phyloP scores from a whole-genome alignment of 2,113 vertebrate species.

The Pyrgilauda ruficollis region DNA sequence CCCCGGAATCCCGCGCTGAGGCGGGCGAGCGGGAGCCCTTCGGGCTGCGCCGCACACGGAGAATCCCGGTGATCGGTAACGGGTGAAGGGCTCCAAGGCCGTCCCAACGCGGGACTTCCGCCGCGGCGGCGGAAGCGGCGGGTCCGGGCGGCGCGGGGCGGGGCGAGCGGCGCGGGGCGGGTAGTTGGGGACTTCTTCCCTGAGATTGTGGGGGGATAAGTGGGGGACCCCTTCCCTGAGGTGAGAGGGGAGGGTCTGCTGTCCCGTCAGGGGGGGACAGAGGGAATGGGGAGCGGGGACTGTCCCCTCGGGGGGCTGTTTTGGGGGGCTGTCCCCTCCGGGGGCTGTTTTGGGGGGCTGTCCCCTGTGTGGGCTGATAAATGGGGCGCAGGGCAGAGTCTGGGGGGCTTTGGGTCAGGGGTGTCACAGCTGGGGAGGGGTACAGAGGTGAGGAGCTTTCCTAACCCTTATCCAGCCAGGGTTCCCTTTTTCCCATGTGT shows the following conservation, averaged over 20 bases:
- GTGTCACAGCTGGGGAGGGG: background rate
- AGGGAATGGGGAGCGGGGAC: background rate
- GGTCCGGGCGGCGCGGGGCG: background rate
- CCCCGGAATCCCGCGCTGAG: background rate
- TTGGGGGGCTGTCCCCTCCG: background rate
- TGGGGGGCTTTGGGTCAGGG: background rate
- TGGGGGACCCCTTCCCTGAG: background rate
- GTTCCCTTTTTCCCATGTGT: background rate
- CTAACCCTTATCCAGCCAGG: fast-evolving
- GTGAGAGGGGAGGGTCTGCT: background rate
- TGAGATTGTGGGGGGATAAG: background rate
- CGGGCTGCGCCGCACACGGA: background rate
- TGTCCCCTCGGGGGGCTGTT: no score
- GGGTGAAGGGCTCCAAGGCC: background rate
- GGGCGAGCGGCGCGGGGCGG: background rate
- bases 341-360: background rate
- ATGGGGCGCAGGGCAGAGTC: no score
- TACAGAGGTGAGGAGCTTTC: fast-evolving
- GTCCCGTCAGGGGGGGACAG: background rate
- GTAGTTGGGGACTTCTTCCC: no score
- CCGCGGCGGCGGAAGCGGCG: background rate
- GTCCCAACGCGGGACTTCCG: background rate
- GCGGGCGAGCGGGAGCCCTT: background rate
- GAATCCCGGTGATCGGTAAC: background rate
- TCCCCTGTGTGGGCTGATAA: background rate